These are phyloP conservation scores for Panulirus ornatus DNA, from an alignment of 1,140 invertebrate species.

Conservation along the genomic window DNA sequence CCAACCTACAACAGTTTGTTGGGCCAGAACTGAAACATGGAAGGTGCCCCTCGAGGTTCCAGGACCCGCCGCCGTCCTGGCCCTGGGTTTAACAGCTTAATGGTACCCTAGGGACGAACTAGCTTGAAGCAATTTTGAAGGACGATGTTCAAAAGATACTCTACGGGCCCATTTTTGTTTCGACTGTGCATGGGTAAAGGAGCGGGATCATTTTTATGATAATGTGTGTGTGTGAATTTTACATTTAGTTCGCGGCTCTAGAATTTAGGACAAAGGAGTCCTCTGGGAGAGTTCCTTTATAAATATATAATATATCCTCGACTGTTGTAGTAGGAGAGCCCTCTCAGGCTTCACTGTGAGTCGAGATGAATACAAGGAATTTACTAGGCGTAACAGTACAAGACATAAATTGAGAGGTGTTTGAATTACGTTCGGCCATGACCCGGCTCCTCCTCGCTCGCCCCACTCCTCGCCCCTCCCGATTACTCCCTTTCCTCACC, in stretches of 20 bases:
- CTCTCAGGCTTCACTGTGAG: neutral
- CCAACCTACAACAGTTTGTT: constrained; percentile 53
- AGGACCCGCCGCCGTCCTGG: neutral
- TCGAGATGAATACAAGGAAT: constrained; percentile 28
- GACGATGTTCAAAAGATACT: constrained; percentile 60
- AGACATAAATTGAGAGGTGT: constrained; percentile 22
- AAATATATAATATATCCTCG: constrained; percentile 52
- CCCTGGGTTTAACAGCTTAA: constrained; percentile 57
- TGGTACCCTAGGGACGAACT: constrained; percentile 40
- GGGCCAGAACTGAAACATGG: constrained; percentile 51
- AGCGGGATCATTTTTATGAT: constrained; percentile 9
- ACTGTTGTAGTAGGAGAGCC: constrained; percentile 21
- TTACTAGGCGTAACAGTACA: constrained; percentile 5
- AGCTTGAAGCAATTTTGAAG: constrained; percentile 68
- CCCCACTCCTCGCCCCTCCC: neutral
- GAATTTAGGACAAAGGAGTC: constrained; percentile 45
- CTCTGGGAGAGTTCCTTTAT: constrained; percentile 15
- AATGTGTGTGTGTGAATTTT: constrained; percentile 51
- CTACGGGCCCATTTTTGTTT: constrained; percentile 51
- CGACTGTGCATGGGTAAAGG: neutral
- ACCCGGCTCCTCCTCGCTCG: neutral
- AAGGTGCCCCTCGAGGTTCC: neutral
- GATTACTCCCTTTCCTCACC: no score
- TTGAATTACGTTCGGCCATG: constrained; percentile 19
- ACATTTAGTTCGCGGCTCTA: constrained; percentile 60